Conservation (phyloP, 2,113 vertebrate species). For the Jacana jacana region DNA sequence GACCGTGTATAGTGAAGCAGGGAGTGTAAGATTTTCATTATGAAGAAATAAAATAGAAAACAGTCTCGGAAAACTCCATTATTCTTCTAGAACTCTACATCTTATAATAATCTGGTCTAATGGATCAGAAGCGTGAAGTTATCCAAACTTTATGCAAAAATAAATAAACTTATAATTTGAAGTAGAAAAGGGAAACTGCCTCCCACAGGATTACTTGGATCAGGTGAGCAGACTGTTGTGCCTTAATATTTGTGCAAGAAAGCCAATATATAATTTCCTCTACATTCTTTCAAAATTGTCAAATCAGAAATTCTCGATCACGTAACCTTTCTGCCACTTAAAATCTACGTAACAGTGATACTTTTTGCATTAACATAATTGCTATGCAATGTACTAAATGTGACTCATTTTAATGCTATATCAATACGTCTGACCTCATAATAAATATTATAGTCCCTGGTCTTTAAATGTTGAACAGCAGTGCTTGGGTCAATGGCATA, state of each 20-base stretch:
- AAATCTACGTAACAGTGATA: background rate
- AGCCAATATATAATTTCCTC: background rate
- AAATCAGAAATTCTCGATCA: background rate
- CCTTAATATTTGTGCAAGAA: background rate
- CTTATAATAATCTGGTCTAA: background rate
- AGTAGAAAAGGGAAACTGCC: background rate
- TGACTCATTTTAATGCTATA: constrained; percentile 67
- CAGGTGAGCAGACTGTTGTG: background rate
- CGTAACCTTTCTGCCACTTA: background rate
- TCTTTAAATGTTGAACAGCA: constrained; percentile 62
- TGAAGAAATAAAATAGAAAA: background rate
- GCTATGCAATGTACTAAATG: constrained; percentile 52
- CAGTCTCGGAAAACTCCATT: background rate
- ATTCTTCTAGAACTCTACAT: background rate
- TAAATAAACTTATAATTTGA: background rate
- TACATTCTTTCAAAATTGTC: background rate
- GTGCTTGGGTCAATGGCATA: constrained; percentile 60
- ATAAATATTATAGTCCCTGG: constrained; percentile 52
- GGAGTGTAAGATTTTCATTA: background rate
- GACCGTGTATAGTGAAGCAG: background rate
- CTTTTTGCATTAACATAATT: constrained; percentile 39
- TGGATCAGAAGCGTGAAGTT: background rate
- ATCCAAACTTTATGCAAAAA: background rate
- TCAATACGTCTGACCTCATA: constrained; percentile 65
- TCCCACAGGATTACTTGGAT: background rate